A percentile compares a stretch with the other conserved stretches of the same genome.
Conservation (phyloP, 2,797 vertebrate species). For the Betta splendens region DNA sequence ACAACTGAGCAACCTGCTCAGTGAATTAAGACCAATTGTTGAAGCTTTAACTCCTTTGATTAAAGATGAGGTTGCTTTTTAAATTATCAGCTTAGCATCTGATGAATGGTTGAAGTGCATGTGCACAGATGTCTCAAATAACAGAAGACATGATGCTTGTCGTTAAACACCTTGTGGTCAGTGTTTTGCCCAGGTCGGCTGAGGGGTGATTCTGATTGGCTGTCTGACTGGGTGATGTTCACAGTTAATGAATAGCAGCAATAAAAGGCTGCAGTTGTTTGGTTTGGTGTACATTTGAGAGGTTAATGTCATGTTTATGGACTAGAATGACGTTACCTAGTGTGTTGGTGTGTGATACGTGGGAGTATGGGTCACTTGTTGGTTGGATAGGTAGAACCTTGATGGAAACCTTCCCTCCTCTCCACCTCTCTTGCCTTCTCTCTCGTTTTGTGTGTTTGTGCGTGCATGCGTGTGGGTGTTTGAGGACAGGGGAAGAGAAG, state of each 20-base stretch:
- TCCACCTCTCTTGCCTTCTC: constrained; percentile 20
- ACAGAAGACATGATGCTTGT: constrained; percentile 20
- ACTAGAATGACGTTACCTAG: neutral
- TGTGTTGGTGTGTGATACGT: neutral
- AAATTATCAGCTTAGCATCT: neutral
- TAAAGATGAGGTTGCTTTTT: neutral
- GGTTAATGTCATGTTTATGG: neutral
- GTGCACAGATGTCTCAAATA: neutral
- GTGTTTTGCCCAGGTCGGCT: constrained; percentile 54
- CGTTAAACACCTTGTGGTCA: neutral
- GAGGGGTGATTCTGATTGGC: constrained; percentile 38
- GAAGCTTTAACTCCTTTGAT: neutral
- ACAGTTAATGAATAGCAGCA: constrained; percentile 14
- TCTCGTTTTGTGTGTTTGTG: constrained; percentile 12
- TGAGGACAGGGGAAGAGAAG: constrained; percentile 34
- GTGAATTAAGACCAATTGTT: neutral
- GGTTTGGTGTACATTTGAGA: neutral
- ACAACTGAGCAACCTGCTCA: neutral
- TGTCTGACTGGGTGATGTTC: constrained; percentile 35
- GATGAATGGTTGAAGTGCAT: no score
- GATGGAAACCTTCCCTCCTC: constrained; percentile 31
- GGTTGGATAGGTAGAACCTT: constrained; percentile 4
- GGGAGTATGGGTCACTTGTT: neutral
- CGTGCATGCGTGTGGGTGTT: constrained; percentile 13
- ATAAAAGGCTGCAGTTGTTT: constrained; percentile 1